A percentile compares a stretch with the other conserved stretches of the same genome.
Conservation (phyloP, 2,797 vertebrate genomes). For the Hydrocynus forskahlii region DNA sequence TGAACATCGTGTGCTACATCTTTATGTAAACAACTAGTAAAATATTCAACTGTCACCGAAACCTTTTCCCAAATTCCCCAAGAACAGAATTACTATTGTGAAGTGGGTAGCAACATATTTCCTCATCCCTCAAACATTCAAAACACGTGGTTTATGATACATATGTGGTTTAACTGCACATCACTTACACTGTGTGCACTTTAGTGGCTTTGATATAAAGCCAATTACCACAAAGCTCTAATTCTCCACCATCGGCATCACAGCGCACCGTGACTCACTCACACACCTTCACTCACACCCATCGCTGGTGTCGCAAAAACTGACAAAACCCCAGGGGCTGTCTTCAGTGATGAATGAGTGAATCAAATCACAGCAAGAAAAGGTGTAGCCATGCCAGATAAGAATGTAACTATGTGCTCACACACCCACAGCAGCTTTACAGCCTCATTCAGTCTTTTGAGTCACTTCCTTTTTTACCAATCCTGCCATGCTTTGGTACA, state of each 20-base stretch:
- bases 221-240: neutral
- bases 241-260: too few relatives aligned
- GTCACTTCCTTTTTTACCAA: neutral
- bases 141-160: too few relatives aligned
- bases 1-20: too few relatives aligned
- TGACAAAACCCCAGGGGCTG: neutral
- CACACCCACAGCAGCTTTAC: slow-evolving; percentile 1
- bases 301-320: slow-evolving; percentile 8
- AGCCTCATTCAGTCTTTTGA: neutral
- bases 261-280: neutral
- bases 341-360: slow-evolving; percentile 27
- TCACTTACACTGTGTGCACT: neutral
- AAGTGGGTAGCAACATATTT: neutral
- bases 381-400: neutral
- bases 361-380: neutral
- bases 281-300: slow-evolving; percentile 2
- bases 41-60: too few relatives aligned
- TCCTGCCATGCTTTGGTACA: neutral
- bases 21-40: too few relatives aligned
- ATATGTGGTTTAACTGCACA: neutral
- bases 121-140: neutral
- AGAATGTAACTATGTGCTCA: neutral
- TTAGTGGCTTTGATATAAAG: neutral
- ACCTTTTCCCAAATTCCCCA: too few relatives aligned
- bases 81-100: neutral